Evolutionary conservation across 2,113 vertebrate species (phyloP).

Genomic region (Tiliqua scincoides): DNA sequence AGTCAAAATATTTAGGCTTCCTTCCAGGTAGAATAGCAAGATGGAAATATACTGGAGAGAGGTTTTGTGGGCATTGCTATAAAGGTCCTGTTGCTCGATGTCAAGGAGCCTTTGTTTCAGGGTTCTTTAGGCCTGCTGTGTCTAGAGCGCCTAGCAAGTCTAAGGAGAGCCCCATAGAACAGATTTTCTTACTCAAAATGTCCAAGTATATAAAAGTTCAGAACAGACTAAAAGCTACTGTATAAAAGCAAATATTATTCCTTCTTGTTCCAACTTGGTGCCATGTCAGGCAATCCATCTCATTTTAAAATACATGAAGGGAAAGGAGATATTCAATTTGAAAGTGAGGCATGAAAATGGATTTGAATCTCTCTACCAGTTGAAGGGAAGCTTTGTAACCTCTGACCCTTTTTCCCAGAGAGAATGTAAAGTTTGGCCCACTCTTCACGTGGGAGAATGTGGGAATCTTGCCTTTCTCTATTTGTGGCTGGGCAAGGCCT

Average conservation of each 20-base stretch:
- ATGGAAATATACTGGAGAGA: too few relatives aligned
- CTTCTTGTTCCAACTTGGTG: background rate
- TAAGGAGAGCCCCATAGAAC: too few relatives aligned
- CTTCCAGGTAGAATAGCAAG: too few relatives aligned
- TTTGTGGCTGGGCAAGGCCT: background rate
- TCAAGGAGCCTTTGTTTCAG: too few relatives aligned
- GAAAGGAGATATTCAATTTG: background rate
- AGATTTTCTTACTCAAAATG: too few relatives aligned
- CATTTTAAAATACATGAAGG: conserved; percentile 9
- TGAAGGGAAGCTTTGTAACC: background rate
- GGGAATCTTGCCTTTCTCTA: background rate
- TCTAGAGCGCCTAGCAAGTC: too few relatives aligned
- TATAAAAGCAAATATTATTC: background rate
- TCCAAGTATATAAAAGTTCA: background rate
- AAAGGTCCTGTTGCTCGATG: too few relatives aligned
- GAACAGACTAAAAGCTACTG: background rate
- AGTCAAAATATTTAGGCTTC: too few relatives aligned
- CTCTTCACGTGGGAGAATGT: background rate
- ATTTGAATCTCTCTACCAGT: conserved; percentile 34
- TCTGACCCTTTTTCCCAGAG: background rate
- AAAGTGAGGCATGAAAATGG: background rate
- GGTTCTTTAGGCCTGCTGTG: too few relatives aligned
- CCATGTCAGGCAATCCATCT: conserved; percentile 38
- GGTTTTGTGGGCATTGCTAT: too few relatives aligned
- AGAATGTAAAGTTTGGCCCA: conserved; percentile 10